Evolutionary conservation across 1,140 invertebrate genomes (phyloP), one percentile per base, ranked within the genome.

Genomic region (Diuraphis noxia): DNA sequence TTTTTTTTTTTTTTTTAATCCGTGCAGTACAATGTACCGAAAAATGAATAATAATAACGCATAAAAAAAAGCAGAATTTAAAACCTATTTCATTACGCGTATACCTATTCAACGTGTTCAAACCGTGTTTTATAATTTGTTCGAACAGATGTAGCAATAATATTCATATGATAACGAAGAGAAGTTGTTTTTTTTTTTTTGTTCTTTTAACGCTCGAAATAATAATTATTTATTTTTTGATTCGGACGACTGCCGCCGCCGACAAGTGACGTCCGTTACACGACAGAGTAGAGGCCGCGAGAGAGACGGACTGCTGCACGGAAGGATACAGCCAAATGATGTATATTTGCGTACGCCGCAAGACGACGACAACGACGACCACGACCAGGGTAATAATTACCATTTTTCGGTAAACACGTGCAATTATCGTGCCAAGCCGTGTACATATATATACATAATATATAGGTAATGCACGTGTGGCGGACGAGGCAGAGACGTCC

Each of bases 341-440:
- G n/a, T 3, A 49, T n/a, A 63, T 63, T 63, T n/a, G 56, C 13
- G 30, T 63, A 63, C 30, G 56, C 25, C 9, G 30, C 25, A 30
- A 56, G 52, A 41, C 38, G 81, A 40, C 81, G 2, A 84, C 81
- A 3, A 41, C 81, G 25, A n/a, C 23, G 40, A 82, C 38, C 21
- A 81, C 77, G 77, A 81, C 72, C 5, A 30, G 3, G 38, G 41
- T 30, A 40, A 88, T 63, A 88, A 88, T 88, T 88, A 63, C 25
- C 6, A n/a, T 88, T 88, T 63, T 88, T 63, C 36, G 38, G 52
- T 88, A 88, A 56, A 63, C 52, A 46, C 63, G 21, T 46, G 77
- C 77, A 91, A 91, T 91, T 81, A 91, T 81, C 72, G 21, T 82
- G 43, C 43, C 72, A 25, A 91, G 63, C 30, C 13, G 30, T 46